These are phyloP conservation scores for Caenorhabditis wallacei DNA, from an alignment of 2,888 invertebrate species.

Conservation along the genomic window DNA sequence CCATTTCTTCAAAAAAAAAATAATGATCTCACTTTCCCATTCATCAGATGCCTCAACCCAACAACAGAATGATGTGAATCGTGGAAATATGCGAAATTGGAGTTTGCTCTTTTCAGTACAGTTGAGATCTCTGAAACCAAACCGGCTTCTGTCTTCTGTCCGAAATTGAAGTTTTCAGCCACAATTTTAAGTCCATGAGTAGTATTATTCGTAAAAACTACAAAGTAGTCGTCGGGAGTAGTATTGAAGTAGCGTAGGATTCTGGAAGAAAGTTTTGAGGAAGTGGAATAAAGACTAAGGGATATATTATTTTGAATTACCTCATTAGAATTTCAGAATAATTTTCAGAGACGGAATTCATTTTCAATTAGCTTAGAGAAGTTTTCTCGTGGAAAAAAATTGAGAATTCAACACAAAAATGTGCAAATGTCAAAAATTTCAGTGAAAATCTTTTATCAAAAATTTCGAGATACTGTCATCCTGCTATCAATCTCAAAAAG, in stretches of 20 bases:
- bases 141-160: constrained; percentile 2
- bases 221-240: constrained; percentile 89
- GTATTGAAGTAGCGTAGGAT: constrained; percentile 92
- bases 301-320: not conserved
- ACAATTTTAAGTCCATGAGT: constrained; percentile 91
- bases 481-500: too few relatives aligned
- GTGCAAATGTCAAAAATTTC: too few relatives aligned
- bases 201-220: constrained; percentile 96
- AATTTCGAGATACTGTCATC: too few relatives aligned
- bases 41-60: constrained; percentile 91
- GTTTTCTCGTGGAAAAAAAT: too few relatives aligned
- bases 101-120: constrained; percentile 6
- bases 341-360: too few relatives aligned
- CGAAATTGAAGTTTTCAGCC: constrained; percentile 88
- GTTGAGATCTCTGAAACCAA: constrained; percentile 31
- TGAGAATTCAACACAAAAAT: too few relatives aligned
- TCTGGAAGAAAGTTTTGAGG: constrained; percentile 84
- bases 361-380: too few relatives aligned
- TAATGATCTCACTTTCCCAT: constrained; percentile 40
- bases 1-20: not conserved
- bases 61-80: constrained; percentile 97
- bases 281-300: not conserved
- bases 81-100: constrained; percentile 85
- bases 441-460: too few relatives aligned
- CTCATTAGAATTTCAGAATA: too few relatives aligned